Conservation (phyloP, 2,888 invertebrate genomes). For the Eupithecia tripunctaria region DNA sequence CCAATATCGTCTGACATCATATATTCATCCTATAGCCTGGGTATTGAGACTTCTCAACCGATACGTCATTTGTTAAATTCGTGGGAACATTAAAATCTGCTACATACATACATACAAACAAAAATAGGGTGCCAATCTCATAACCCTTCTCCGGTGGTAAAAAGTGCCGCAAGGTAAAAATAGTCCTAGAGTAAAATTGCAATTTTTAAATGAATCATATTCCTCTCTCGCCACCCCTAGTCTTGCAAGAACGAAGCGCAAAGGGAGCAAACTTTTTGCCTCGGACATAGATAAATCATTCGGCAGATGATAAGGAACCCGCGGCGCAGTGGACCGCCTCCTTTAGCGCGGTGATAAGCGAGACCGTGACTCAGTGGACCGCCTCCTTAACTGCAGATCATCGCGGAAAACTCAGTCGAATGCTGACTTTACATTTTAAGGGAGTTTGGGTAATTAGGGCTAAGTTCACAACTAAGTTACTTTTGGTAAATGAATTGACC, state of each 20-base stretch:
- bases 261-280: slow-evolving; percentile 29
- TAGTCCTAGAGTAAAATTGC: neutral
- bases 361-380: neutral
- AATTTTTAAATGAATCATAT: neutral
- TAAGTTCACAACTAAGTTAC: neutral
- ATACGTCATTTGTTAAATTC: too few species aligned
- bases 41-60: too few species aligned
- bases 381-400: neutral
- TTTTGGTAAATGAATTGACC: neutral
- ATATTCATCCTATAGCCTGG: too few species aligned
- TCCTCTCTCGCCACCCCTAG: neutral
- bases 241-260: neutral
- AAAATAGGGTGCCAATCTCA: too few species aligned
- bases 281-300: slow-evolving; percentile 33
- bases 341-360: slow-evolving; percentile 5
- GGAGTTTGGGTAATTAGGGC: neutral
- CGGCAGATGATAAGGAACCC: slow-evolving; percentile 29
- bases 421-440: neutral
- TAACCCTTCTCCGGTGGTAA: too few species aligned
- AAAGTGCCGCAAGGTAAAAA: too few species aligned
- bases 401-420: neutral
- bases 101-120: too few species aligned
- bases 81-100: too few species aligned
- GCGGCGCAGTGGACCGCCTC: slow-evolving; percentile 6
- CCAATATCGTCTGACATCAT: too few species aligned